These are phyloP conservation scores for Enteromius argenteus DNA, from an alignment of 2,797 vertebrate species.

Conservation along the genomic window DNA sequence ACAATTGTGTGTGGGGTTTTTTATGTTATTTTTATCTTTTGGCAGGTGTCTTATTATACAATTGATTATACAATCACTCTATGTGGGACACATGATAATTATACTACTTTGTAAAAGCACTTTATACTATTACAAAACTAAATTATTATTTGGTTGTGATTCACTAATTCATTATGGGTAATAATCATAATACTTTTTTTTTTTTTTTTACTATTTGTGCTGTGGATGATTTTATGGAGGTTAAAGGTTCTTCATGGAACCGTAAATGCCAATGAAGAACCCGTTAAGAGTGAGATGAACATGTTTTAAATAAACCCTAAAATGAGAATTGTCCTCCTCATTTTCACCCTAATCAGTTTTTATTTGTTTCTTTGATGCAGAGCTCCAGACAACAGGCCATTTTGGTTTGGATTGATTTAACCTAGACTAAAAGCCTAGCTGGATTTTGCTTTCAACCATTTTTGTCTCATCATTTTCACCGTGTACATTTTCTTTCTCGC, in stretches of 20 bases:
- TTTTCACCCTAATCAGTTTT: slow-evolving; percentile 4
- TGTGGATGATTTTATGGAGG: neutral
- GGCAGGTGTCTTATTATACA: neutral
- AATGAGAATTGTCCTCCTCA: neutral
- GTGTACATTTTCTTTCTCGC: neutral
- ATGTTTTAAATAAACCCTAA: slow-evolving; percentile 4
- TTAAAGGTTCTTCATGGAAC: neutral
- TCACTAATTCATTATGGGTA: neutral
- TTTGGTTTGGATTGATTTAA: neutral
- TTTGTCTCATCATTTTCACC: neutral
- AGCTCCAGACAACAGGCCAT: neutral
- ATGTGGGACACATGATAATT: neutral
- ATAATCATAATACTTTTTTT: neutral
- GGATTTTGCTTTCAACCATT: neutral
- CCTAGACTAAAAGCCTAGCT: slow-evolving; percentile 2
- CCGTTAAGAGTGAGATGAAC: neutral
- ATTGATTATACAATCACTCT: neutral
- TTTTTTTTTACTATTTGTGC: neutral
- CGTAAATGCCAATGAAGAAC: neutral
- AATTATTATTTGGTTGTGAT: neutral
- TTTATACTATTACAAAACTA: neutral
- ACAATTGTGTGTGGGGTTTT: neutral
- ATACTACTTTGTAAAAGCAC: neutral
- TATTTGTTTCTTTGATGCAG: neutral
- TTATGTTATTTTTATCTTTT: neutral